Evolutionary conservation across 2,797 vertebrate species (phyloP), one percentile per base, ranked within the genome.

Genomic region (Cyprinella venusta): DNA sequence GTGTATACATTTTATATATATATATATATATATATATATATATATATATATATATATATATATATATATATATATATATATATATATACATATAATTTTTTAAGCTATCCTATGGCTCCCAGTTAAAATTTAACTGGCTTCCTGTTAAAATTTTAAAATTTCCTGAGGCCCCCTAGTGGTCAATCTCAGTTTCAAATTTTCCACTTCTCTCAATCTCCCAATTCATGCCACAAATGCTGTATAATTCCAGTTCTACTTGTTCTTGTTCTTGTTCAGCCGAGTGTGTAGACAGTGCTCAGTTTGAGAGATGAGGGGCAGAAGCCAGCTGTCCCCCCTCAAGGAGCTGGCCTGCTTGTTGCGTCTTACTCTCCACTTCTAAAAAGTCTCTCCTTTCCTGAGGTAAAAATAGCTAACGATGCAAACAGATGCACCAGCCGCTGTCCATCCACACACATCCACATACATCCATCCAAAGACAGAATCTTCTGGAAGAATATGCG

Each of bases 371-470:
- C 78, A 42, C 42, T 76, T 80, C 74, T 76, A 45, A 83, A 83
- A 84, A 84, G 85, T 86, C 84, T 86, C 88, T 82, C 80, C 93
- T 94, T 94, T 94, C 93, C 92, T 90, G 79, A 84, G 92, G 92
- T 94, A 95, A 90, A 94, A 95, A 95, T 95, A 95, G 94, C 93
- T 93, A 93, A 91, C 88, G 90, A 93, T 90, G 88, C 92, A 89
- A 94, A 92, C 94, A 94, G 94, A 94, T 94, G 94, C 92, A 93
- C 88, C 91, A 84, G 92, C 89, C 88, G 84, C 91, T 92, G 92
- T 93, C 93, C 89, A 84, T 94, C 93, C 91, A 83, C 80, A 42
- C 79, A 40, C 84, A 71, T 48, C 68, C 70, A 67, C 30, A 45
- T 75, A 82, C 81, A 87, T 86, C 80, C 84, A 24, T 6, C 75